phyloP scores from a whole-genome alignment of 2,797 vertebrate species.

The Decapterus maruadsi region DNA sequence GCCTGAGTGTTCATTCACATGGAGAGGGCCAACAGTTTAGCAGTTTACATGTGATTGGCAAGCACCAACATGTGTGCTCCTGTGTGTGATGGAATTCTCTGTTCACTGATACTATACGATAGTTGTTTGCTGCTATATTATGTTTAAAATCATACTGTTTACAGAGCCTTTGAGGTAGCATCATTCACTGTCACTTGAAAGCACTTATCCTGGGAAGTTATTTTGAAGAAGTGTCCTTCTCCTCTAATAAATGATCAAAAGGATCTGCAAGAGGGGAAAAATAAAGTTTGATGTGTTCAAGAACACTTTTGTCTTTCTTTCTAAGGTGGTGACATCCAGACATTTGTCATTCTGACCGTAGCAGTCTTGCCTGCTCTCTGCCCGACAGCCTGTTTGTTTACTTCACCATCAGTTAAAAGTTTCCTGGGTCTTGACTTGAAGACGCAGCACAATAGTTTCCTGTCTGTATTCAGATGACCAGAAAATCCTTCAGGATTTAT shows the following conservation, averaged over 20 bases:
- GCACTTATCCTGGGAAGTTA: constrained; percentile 19
- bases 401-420: constrained; percentile 66
- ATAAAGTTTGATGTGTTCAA: constrained; percentile 40
- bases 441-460: constrained; percentile 34
- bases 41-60: too few species aligned
- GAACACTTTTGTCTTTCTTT: constrained; percentile 51
- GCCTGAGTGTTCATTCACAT: too few species aligned
- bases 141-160: too few species aligned
- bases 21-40: too few species aligned
- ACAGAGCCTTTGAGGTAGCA: background rate
- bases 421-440: constrained; percentile 33
- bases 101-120: too few species aligned
- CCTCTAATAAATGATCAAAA: constrained; percentile 20
- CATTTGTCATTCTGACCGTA: constrained; percentile 65
- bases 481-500: constrained; percentile 62
- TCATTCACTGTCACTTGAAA: constrained; percentile 36
- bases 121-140: too few species aligned
- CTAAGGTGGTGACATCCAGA: constrained; percentile 48
- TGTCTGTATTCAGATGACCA: constrained; percentile 48
- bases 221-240: constrained; percentile 11
- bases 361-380: constrained; percentile 9
- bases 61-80: too few species aligned
- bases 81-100: too few species aligned
- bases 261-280: constrained; percentile 25
- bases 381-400: constrained; percentile 62